Base-by-base conservation (phyloP, 1,140 invertebrate genomes). In the Pristionchus pacificus region DNA sequence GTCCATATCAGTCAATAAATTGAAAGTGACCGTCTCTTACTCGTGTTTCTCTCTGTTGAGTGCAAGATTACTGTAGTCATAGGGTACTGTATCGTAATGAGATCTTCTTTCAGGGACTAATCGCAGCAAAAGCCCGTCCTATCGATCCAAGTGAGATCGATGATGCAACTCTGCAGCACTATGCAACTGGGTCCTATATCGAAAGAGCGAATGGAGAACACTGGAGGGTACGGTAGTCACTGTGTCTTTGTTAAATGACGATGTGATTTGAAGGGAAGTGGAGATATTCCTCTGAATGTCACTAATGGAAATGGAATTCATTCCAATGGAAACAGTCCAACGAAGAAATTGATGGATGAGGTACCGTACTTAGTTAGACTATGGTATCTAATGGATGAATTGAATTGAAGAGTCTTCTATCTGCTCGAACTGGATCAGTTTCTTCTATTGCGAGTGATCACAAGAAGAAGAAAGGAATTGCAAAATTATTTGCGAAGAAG, bases 131-230 rank as follows among this genome's bases (percentile, higher is more conserved):
- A 10, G 62, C 64, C 14, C 19, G 60, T 57, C 61, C 58, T 69
- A 2, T 77, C 58, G 6, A 1, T 0, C 10, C 25, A 19, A 14
- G 25, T 14, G 24, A 33, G 38, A 68, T 24, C 31, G 29, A 25
- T 19, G 25, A 2, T 68, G 1, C 1, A 68, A 65, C 68, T 0
- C 19, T 60, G 15, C 24, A 19, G 14, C 19, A 32, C 32, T 70
- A 33, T 25, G 70, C 66, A 27, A 67, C 33, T 75, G 28, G 49
- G 19, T 77, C 70, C 15, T 75, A 81, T 33, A 80, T 83, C 62
- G 80, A 81, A 70, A 60, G 80, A 58, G 80, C 77, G 15, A 64
- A 72, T 33, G 38, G 38, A 49, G 38, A 49, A 49, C 6, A 10
- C 19, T 49, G 38, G 6, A 49, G 19, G 38, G 38, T 49, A 10